Evolutionary conservation across 2,797 vertebrate species (phyloP), one percentile per base, ranked within the genome.

Genomic region (Semotilus atromaculatus): DNA sequence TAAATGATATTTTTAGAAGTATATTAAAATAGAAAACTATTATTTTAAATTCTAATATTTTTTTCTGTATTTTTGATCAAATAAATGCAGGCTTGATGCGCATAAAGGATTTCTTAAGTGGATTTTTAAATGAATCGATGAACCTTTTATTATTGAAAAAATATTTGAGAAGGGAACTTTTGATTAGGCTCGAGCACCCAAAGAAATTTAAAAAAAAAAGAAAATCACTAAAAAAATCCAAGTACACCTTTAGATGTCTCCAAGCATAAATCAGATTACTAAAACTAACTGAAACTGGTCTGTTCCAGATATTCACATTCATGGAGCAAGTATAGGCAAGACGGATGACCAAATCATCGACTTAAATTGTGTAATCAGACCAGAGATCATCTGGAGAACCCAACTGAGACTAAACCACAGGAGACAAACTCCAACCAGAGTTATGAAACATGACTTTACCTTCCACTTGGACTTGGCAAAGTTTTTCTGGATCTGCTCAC

Each of bases 391-490:
- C 51, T 71, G 36, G 82, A 79, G 70, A 36, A 73, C 36, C 19
- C 60, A 53, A 86, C 26, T 86, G 73, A 75, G 87, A 29, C 90
- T 77, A 91, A 11, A 64, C 45, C 62, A 72, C 82, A 34, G 11
- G 43, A 86, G 79, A 84, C 66, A 79, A 86, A 78, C 40, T 66
- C 74, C 73, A 77, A 34, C 1, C 23, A 21, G 45, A 81, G 38
- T 58, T 67, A 68, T 68, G 70, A 85, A 88, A 90, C 81, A 72
- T n/a, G 38, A 31, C 91, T 96, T 96, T 89, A 99, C 98, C 96
- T 96, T 97, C 98, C 98, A 99, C 89, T 98, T 99, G 94, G 95
- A 97, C 94, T 97, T 98, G 91, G 97, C 98, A 78, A 99, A 99
- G 95, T 99, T 99, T 89, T 98, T 99, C 90, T 98, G 97, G 88